Evolutionary conservation across 2,113 vertebrate species (phyloP), one percentile per base, ranked within the genome.

Genomic region (Saimiri boliviensis): DNA sequence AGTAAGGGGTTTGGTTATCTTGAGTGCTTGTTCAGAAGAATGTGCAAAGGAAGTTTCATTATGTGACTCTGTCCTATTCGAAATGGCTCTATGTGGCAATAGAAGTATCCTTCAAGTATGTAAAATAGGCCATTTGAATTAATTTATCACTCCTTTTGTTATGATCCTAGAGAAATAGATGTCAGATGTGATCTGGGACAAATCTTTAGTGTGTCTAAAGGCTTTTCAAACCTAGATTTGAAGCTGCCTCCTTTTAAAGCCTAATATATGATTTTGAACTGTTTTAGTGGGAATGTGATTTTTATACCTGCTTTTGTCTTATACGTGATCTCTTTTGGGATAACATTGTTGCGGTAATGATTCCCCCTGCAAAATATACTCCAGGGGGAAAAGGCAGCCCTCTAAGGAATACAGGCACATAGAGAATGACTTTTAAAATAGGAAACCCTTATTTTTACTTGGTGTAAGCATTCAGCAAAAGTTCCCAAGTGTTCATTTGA

Each of bases 301-400:
- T 80, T 91, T 92, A 87, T 97, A 79, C 84, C 54, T 6, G 58
- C 89, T 88, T 70, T 92, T 97, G 91, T 94, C 98, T 98, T 82
- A 93, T 89, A 66, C 45, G 70, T 89, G 97, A 94, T 96, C 95
- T 63, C 60, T 98, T 92, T 89, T 96, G 94, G 93, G 95, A 93
- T 91, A 77, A 88, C 84, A 37, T 96, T 95, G 93, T 97, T 97
- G 76, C 96, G 92, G 9, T 85, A 80, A 82, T 37, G 23, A 8
- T 37, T 40, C 45, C 20, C 20, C 11, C 52, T 60, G 27, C 88
- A 68, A 95, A 81, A 49, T 10, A 35, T 86, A 94, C 91, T 96
- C 85, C 27, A 86, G 90, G 63, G 12, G 16, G n/a, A 40, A 96
- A 83, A 97, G 95, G 63, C 68, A 89, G 27, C 89, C 79, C 79